A percentile compares a stretch with the other conserved stretches of the same genome.
Conservation (phyloP, 2,113 vertebrate species). For the Morone chrysops region DNA sequence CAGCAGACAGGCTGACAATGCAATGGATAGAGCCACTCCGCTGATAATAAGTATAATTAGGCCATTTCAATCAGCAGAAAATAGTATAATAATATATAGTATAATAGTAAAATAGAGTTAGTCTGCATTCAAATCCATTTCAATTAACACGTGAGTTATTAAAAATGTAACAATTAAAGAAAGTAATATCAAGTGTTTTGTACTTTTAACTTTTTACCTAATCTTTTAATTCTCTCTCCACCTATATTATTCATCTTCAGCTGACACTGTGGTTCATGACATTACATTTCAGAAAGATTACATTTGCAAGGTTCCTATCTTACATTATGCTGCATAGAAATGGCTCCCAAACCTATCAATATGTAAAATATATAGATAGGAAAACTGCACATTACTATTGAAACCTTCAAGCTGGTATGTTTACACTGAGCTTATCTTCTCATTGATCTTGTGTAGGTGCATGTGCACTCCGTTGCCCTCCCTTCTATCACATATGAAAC, state of each 20-base stretch:
- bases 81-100: no score
- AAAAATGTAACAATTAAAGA: not conserved
- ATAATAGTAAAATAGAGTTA: not conserved
- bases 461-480: not conserved
- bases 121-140: not conserved
- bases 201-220: not conserved
- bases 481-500: not conserved
- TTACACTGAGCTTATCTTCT: no score
- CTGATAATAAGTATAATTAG: not conserved
- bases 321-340: no score
- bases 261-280: not conserved
- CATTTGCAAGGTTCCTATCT: no score
- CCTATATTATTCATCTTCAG: not conserved
- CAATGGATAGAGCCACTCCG: not conserved
- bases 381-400: no score
- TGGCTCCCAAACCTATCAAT: no score
- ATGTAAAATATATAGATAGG: no score
- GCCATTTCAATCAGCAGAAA: no score
- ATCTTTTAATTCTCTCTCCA: no score
- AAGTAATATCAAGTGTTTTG: not conserved
- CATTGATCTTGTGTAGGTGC: no score
- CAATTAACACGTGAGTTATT: no score
- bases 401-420: no score
- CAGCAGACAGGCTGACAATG: not conserved
- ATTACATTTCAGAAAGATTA: not conserved